Conservation (phyloP, 2,888 invertebrate genomes). For the Acheta domesticus region DNA sequence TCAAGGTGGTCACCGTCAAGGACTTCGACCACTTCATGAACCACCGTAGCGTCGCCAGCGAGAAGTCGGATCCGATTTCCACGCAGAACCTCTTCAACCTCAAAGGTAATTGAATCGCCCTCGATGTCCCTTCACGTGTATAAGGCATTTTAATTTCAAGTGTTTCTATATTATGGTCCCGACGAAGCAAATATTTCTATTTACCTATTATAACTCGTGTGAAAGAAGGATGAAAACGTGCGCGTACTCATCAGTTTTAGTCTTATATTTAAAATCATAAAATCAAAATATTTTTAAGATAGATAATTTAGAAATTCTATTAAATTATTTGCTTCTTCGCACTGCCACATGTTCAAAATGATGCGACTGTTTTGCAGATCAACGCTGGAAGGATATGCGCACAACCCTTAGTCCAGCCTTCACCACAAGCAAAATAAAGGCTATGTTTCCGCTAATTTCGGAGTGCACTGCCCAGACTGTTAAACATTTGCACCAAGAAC, state of each 20-base stretch:
- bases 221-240: too few species aligned
- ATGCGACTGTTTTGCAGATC: slow-evolving; percentile 23
- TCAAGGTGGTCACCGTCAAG: not conserved
- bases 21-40: slow-evolving; percentile 19
- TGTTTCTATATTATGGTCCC: too few species aligned
- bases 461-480: slow-evolving; percentile 29
- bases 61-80: not conserved
- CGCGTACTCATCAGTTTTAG: too few species aligned
- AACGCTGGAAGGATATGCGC: slow-evolving; percentile 34
- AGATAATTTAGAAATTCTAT: too few species aligned
- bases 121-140: not conserved
- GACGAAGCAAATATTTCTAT: too few species aligned
- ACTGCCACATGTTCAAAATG: not conserved
- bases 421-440: slow-evolving; percentile 34
- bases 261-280: too few species aligned
- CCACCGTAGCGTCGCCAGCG: not conserved
- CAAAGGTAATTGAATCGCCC: not conserved
- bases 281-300: too few species aligned
- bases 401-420: slow-evolving; percentile 34
- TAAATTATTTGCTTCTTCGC: too few species aligned
- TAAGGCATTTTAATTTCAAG: not conserved
- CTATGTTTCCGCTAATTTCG: slow-evolving; percentile 30
- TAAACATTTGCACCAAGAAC: slow-evolving; percentile 25
- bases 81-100: slow-evolving; percentile 11
- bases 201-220: too few species aligned